Percentiles rank a stretch among this genome's conserved stretches.
Evolutionary conservation across 2,888 invertebrate genomes (phyloP).

Genomic region (Stratiomys singularior): DNA sequence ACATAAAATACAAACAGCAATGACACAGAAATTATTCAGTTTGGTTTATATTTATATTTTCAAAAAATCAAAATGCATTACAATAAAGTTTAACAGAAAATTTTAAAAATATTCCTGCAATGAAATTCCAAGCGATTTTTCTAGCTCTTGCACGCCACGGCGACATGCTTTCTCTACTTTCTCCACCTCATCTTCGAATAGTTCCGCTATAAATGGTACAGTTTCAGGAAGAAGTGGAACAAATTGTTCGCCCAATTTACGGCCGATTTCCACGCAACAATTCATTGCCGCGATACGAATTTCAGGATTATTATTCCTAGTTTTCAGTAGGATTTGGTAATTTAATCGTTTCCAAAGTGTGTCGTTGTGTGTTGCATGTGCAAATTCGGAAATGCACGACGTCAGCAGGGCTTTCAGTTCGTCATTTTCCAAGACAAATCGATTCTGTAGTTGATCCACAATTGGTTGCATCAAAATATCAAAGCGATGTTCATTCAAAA

Average conservation of each 20-base stretch:
- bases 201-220: slow-evolving; percentile 91
- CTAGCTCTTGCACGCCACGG: slow-evolving; percentile 83
- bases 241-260: slow-evolving; percentile 88
- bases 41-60: too few species aligned
- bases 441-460: slow-evolving; percentile 88
- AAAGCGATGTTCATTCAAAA: slow-evolving; percentile 86
- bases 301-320: slow-evolving; percentile 78
- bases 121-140: slow-evolving; percentile 88
- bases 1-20: too few species aligned
- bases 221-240: slow-evolving; percentile 90
- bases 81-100: too few species aligned
- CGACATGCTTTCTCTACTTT: slow-evolving; percentile 83
- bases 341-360: slow-evolving; percentile 90
- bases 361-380: slow-evolving; percentile 85
- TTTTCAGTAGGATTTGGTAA: slow-evolving; percentile 89
- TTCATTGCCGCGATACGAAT: slow-evolving; percentile 79
- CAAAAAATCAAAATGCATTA: too few species aligned
- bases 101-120: slow-evolving; percentile 85
- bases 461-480: slow-evolving; percentile 86
- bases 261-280: slow-evolving; percentile 80
- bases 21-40: too few species aligned
- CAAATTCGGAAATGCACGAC: slow-evolving; percentile 85
- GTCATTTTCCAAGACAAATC: slow-evolving; percentile 70
- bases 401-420: slow-evolving; percentile 72
- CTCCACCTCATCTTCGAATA: slow-evolving; percentile 90